Evolutionary conservation across 1,140 invertebrate species (phyloP), one percentile per base, ranked within the genome.

Genomic region (Zeugodacus cucurbitae): DNA sequence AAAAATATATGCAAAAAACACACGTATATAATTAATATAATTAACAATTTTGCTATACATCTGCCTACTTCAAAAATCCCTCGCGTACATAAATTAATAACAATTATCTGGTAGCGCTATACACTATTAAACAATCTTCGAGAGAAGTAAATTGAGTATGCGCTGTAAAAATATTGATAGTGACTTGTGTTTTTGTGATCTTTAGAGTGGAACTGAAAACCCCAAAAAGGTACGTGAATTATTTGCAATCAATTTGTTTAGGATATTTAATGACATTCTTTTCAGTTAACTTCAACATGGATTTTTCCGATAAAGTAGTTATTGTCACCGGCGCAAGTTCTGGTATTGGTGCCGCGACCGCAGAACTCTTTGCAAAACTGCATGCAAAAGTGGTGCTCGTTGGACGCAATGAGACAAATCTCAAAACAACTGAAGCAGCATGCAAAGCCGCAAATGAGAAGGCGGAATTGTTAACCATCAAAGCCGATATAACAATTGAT

Each of bases 391-490:
- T 54, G 17, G 48, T 54, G 17, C 48, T 98, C 4, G 96, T 95
- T 34, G 97, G 97, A 62, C 95, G 97, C 86, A 97, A 98, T 92
- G 89, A 94, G 67, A 93, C 95, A 11, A 96, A 96, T 91, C 93
- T 97, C 34, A 91, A 95, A 74, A 94, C 95, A 88, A 93, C 95
- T 54, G 94, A 94, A 3, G 90, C 94, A 10, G 91, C 95, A 88
- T 97, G 96, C 90, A 94, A 89, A 48, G 82, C 29, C 10, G n/a
- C 26, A 29, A 62, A 62, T 26, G 59, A n/a, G 20, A 54, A 41
- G 93, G 26, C 82, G 90, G 94, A 89, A 89, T 87, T 90, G n/a
- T 91, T 94, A 87, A 89, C 94, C 17, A 64, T 95, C 44, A 91
- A 92, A 37, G 96, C 95, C 5, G 96, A 96, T 90, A 87, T 96